Conservation (phyloP, 2,113 vertebrate genomes). For the Daubentonia madagascariensis region DNA sequence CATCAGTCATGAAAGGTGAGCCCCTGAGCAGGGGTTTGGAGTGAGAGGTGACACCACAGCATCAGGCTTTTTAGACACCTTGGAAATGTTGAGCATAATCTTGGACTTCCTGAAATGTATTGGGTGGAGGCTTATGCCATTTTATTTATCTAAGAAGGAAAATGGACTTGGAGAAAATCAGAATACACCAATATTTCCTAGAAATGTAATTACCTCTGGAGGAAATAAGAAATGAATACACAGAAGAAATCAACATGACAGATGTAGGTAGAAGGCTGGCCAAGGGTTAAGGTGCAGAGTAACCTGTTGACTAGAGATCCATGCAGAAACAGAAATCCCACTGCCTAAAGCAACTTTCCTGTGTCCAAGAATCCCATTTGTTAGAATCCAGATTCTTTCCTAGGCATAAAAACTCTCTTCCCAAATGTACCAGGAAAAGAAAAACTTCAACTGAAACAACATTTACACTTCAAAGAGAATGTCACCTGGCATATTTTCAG, state of each 20-base stretch:
- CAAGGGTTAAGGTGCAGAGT: neutral
- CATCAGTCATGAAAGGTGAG: neutral
- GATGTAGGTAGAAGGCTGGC: neutral
- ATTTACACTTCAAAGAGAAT: slow-evolving; percentile 36
- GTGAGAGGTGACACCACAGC: neutral
- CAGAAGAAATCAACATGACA: neutral
- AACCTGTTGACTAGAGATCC: neutral
- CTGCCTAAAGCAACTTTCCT: neutral
- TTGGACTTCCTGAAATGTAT: neutral
- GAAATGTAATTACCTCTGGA: neutral
- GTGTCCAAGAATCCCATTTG: neutral
- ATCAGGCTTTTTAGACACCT: neutral
- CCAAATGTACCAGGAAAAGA: neutral
- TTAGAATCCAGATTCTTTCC: neutral
- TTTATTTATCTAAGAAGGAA: neutral
- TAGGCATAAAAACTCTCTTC: neutral
- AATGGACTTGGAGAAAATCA: neutral
- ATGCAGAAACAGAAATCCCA: neutral
- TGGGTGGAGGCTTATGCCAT: neutral
- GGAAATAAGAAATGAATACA: slow-evolving; percentile 4
- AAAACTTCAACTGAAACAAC: neutral
- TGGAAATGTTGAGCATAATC: neutral
- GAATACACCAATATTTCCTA: neutral
- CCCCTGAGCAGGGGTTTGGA: neutral
- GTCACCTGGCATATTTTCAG: neutral